A percentile compares a stretch with the other conserved stretches of the same genome.
Conservation (phyloP, 2,797 vertebrate genomes). For the Periophthalmus magnuspinnatus region DNA sequence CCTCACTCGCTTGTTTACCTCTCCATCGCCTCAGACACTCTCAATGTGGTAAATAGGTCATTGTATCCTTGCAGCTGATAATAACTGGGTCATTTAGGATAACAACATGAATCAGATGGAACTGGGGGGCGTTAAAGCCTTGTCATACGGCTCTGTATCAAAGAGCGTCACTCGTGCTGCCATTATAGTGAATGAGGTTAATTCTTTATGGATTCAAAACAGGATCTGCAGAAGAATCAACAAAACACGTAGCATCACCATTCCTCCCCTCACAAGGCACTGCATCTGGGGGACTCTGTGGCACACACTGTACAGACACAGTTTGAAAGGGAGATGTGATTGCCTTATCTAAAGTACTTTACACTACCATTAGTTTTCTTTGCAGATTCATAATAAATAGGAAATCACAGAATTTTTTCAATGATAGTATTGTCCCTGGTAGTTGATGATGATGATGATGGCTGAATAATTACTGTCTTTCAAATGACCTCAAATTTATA, state of each 20-base stretch:
- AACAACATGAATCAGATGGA: constrained; percentile 47
- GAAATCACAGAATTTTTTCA: not conserved
- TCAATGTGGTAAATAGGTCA: constrained; percentile 62
- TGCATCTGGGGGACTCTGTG: constrained; percentile 46
- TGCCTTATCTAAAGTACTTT: not conserved
- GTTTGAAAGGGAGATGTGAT: not conserved
- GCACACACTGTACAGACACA: constrained; percentile 33
- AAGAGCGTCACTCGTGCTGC: constrained; percentile 4
- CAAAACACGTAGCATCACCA: constrained; percentile 19
- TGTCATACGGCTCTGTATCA: not conserved
- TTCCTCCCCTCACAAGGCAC: constrained; percentile 11
- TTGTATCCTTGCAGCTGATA: constrained; percentile 49
- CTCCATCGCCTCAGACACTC: constrained; percentile 37
- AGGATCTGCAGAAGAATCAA: constrained; percentile 15
- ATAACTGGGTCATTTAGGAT: constrained; percentile 67
- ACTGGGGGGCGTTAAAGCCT: constrained; percentile 31
- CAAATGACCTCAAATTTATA: not conserved
- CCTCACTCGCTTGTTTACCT: not conserved
- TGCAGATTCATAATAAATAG: not conserved
- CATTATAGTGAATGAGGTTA: constrained; percentile 40
- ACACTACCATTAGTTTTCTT: not conserved
- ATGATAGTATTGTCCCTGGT: not conserved
- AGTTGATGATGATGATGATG: not conserved
- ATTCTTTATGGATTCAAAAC: constrained; percentile 44
- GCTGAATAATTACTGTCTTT: not conserved